phyloP scores from a whole-genome alignment of 2,888 invertebrate species.

The Trichogramma evanescens region DNA sequence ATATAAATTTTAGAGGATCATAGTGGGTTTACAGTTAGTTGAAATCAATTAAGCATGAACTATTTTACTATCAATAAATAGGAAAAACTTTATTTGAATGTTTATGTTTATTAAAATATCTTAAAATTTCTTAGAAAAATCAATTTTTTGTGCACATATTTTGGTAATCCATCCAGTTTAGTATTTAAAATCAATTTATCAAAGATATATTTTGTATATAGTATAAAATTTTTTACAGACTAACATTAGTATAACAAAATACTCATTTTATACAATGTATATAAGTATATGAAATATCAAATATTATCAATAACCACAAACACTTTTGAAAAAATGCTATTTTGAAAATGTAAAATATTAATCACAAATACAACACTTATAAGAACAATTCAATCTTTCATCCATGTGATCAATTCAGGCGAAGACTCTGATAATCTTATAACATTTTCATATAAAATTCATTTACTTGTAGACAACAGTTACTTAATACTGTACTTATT shows the following conservation, averaged over 20 bases:
- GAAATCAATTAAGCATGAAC: too few species aligned
- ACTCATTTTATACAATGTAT: slow-evolving; percentile 12
- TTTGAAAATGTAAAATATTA: slow-evolving; percentile 10
- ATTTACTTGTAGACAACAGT: slow-evolving; percentile 25
- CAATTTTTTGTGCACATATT: slow-evolving; percentile 6
- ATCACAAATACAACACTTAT: slow-evolving; percentile 9
- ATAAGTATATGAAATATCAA: slow-evolving; percentile 32
- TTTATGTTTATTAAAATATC: neutral
- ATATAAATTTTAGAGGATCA: too few species aligned
- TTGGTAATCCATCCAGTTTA: too few species aligned
- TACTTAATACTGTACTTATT: slow-evolving; percentile 34
- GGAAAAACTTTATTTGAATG: too few species aligned
- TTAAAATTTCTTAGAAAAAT: slow-evolving; percentile 13
- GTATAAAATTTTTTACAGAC: neutral
- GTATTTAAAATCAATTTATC: too few species aligned
- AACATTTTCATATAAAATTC: slow-evolving; percentile 11
- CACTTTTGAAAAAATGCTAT: slow-evolving; percentile 31
- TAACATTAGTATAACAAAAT: neutral
- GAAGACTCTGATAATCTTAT: slow-evolving; percentile 1
- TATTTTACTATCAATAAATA: too few species aligned
- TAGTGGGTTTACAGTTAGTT: too few species aligned
- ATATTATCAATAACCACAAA: slow-evolving; percentile 33
- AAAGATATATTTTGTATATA: too few species aligned
- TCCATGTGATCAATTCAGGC: slow-evolving; percentile 3
- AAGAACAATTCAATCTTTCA: slow-evolving; percentile 13